These are phyloP conservation scores for Cossypha niveicapilla DNA, from an alignment of 2,797 vertebrate species.

Conservation along the genomic window DNA sequence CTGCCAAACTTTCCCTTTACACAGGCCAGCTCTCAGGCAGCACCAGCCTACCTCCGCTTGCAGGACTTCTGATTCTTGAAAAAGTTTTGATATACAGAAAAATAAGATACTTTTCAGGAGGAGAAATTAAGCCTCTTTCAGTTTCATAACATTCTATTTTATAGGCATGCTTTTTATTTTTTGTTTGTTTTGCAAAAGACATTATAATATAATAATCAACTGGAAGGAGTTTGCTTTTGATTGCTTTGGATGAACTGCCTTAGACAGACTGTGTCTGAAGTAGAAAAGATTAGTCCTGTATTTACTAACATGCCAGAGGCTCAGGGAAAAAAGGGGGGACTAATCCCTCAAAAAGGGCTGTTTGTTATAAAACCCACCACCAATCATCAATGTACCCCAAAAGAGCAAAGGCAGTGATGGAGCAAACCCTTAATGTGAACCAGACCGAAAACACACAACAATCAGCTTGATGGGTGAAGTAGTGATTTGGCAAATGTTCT, in stretches of 20 bases:
- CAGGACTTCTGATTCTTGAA: background rate
- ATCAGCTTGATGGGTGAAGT: slow-evolving; percentile 51
- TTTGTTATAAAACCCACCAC: slow-evolving; percentile 31
- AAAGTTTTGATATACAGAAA: background rate
- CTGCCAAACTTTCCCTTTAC: background rate
- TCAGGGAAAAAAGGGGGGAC: background rate
- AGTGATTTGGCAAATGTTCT: slow-evolving; percentile 48
- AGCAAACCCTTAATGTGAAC: slow-evolving; percentile 53
- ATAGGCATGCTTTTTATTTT: background rate
- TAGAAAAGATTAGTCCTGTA: background rate
- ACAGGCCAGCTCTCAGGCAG: background rate
- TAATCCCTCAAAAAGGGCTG: background rate
- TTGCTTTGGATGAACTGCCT: background rate
- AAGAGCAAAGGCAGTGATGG: slow-evolving; percentile 8
- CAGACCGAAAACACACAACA: slow-evolving; percentile 5
- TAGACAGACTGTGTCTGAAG: background rate
- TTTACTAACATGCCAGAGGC: background rate
- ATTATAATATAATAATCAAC: background rate
- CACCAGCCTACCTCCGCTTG: background rate
- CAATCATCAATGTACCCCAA: slow-evolving; percentile 36
- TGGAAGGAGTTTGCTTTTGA: background rate
- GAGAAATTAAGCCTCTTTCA: background rate
- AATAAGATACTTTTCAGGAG: slow-evolving; percentile 9
- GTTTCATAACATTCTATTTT: background rate
- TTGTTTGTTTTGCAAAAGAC: background rate